phyloP scores from a whole-genome alignment of 2,888 invertebrate species.

The Balanococcus diminutus region DNA sequence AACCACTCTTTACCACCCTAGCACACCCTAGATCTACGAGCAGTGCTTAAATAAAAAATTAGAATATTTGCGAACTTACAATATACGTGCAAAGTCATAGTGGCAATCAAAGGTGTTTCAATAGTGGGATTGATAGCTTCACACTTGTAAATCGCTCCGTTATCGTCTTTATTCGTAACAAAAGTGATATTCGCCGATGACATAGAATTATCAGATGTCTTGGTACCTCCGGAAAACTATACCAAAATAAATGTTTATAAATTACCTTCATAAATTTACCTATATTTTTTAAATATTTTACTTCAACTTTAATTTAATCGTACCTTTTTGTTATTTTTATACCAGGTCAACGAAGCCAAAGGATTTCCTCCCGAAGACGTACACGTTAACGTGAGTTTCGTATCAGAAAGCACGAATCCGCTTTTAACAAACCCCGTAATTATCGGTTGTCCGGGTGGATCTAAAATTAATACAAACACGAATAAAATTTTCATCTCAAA shows the following conservation, averaged over 20 bases:
- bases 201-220: slow-evolving; percentile 72
- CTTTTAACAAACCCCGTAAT: slow-evolving; percentile 88
- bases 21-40: too few species aligned
- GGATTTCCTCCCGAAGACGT: slow-evolving; percentile 96
- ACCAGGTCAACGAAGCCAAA: slow-evolving; percentile 90
- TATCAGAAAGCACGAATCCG: slow-evolving; percentile 80
- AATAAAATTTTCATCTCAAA: background rate
- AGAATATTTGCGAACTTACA: too few species aligned
- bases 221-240: slow-evolving; percentile 67
- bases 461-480: too few species aligned
- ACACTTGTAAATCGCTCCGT: slow-evolving; percentile 90
- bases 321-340: slow-evolving; percentile 89
- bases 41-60: too few species aligned
- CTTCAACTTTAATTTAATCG: background rate
- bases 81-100: slow-evolving; percentile 82
- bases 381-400: slow-evolving; percentile 86
- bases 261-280: background rate
- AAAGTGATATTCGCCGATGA: slow-evolving; percentile 84
- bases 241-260: background rate
- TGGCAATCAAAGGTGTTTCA: slow-evolving; percentile 81
- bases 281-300: background rate
- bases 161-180: slow-evolving; percentile 86
- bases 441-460: slow-evolving; percentile 88
- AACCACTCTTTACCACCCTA: too few species aligned
- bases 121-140: slow-evolving; percentile 91